These are phyloP conservation scores for Mythimna albipuncta DNA, from an alignment of 2,888 invertebrate genomes.

Conservation along the genomic window DNA sequence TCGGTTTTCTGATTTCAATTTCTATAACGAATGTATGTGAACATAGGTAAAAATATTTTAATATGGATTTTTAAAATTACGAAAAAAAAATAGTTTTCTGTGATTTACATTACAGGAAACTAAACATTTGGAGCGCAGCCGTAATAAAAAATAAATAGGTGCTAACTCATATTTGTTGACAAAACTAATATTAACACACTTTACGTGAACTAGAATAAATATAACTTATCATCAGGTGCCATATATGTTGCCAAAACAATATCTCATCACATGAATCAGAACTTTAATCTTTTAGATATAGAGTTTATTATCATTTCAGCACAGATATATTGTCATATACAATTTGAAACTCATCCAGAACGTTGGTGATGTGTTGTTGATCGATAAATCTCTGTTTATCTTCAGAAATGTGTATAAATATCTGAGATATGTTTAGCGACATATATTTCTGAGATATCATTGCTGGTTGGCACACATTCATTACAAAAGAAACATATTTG, in stretches of 20 bases:
- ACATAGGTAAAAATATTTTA: no score
- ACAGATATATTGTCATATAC: conserved; percentile 1
- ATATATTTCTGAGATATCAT: conserved; percentile 8
- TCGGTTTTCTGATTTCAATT: no score
- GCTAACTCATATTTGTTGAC: conserved; percentile 31
- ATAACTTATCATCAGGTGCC: conserved; percentile 1
- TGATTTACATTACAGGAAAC: background rate
- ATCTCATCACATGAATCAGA: conserved; percentile 22
- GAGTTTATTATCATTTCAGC: conserved; percentile 16
- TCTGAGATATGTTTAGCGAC: conserved; percentile 11
- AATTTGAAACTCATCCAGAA: conserved; percentile 45
- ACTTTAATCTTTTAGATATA: background rate
- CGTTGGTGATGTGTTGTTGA: conserved; percentile 30
- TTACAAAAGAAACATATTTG: conserved; percentile 15
- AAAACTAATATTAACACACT: conserved; percentile 29
- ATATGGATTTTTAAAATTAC: no score
- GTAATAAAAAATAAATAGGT: conserved; percentile 10
- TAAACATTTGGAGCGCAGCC: background rate
- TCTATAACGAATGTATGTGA: no score
- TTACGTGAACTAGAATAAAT: conserved; percentile 21
- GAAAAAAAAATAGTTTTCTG: background rate
- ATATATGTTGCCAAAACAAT: conserved; percentile 35
- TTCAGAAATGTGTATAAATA: conserved; percentile 36
- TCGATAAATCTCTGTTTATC: conserved; percentile 49
- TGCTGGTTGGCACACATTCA: conserved; percentile 1